Evolutionary conservation across 53 echinoderm and acorn worm genomes (phyloP).

Genomic region (Temnopleurus reevesii): DNA sequence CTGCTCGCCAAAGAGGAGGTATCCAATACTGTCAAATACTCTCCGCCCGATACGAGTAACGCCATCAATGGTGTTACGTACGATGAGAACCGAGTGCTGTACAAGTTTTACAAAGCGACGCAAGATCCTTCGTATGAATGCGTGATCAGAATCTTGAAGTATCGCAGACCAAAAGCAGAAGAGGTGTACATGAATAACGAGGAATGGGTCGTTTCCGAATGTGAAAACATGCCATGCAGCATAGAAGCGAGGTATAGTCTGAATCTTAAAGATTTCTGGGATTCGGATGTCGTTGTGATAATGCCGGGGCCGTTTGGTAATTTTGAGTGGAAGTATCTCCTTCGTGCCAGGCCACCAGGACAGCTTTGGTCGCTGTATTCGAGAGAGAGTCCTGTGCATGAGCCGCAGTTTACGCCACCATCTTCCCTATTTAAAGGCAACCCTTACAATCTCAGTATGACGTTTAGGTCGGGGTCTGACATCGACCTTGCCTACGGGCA

Average conservation of each 20-base stretch:
- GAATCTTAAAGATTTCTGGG: constrained; percentile 49
- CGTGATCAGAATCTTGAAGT: constrained; percentile 50
- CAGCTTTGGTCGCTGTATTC: constrained; percentile 69
- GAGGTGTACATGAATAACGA: constrained; percentile 9
- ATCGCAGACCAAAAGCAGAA: constrained; percentile 42
- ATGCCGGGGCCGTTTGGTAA: constrained; percentile 64
- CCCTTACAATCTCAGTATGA: constrained; percentile 68
- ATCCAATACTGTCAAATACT: neutral
- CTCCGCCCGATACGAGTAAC: neutral
- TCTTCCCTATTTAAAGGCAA: constrained; percentile 37
- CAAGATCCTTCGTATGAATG: constrained; percentile 49
- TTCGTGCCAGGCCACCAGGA: constrained; percentile 61
- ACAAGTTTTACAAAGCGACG: constrained; percentile 34
- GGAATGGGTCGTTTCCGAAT: neutral
- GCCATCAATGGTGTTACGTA: constrained; percentile 29
- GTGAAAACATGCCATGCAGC: constrained; percentile 52
- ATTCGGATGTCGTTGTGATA: constrained; percentile 54
- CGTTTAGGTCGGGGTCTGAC: constrained; percentile 62
- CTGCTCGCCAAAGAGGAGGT: constrained; percentile 17
- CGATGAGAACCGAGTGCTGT: constrained; percentile 42
- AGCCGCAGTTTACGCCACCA: constrained; percentile 69
- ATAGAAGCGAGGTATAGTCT: constrained; percentile 65
- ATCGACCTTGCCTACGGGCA: constrained; percentile 64
- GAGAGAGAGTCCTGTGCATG: constrained; percentile 71
- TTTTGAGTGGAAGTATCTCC: constrained; percentile 56